Percentiles rank a stretch among this genome's conserved stretches.
phyloP scores from a whole-genome alignment of 2,113 vertebrate species.

The Notarius quadriscutis region DNA sequence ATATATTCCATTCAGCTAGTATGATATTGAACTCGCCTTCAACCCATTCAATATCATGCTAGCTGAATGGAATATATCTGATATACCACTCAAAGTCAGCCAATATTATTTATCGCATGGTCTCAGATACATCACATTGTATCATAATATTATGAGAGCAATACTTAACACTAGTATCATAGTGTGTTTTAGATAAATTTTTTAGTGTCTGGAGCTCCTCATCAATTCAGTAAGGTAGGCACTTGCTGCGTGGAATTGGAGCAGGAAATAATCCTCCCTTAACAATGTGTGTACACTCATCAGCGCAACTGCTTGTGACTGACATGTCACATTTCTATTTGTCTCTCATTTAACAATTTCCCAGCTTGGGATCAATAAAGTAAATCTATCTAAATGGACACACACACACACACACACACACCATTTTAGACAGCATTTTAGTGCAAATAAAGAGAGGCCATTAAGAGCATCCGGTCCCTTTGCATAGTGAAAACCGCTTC shows the following conservation, averaged over 20 bases:
- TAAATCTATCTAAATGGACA: neutral
- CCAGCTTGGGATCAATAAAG: too few species aligned
- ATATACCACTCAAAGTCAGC: too few species aligned
- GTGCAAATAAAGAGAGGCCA: neutral
- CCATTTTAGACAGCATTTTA: constrained; percentile 3
- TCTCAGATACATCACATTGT: neutral
- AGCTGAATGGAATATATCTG: too few species aligned
- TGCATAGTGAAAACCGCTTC: constrained; percentile 11
- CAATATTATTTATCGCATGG: too few species aligned
- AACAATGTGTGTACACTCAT: constrained; percentile 33
- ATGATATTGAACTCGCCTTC: too few species aligned
- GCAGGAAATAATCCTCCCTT: constrained; percentile 43
- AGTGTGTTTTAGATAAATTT: too few species aligned
- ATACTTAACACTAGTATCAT: too few species aligned
- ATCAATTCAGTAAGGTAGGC: constrained; percentile 53
- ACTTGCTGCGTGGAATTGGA: constrained; percentile 69
- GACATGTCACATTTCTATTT: constrained; percentile 34
- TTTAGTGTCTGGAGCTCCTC: constrained; percentile 39
- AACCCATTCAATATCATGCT: too few species aligned
- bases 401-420: neutral
- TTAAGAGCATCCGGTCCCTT: neutral
- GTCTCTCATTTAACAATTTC: constrained; percentile 1
- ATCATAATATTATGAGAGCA: too few species aligned
- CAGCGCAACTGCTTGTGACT: constrained; percentile 39
- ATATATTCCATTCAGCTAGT: too few species aligned